These are phyloP conservation scores for Oenanthe melanoleuca DNA, from an alignment of 2,113 vertebrate species.

Conservation along the genomic window DNA sequence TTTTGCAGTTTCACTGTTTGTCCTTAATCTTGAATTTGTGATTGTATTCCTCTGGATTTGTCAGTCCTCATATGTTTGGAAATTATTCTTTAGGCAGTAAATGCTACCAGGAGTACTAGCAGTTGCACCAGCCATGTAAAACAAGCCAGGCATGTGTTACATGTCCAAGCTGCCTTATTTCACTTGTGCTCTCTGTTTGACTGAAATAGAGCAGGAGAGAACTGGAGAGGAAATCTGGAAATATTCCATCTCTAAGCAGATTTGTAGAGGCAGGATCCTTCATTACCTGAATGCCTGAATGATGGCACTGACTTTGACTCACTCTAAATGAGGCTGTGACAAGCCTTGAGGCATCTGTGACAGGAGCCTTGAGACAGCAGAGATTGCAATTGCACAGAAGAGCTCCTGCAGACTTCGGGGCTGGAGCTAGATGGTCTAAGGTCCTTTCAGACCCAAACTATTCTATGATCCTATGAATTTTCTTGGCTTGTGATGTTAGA, in stretches of 20 bases:
- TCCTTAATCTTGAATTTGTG: conserved; percentile 20
- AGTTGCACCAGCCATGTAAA: not conserved
- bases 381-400: not conserved
- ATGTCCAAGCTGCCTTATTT: not conserved
- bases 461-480: not conserved
- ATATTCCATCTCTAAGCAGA: not conserved
- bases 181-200: not conserved
- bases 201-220: not conserved
- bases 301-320: not conserved
- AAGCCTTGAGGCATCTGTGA: not conserved
- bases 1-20: conserved; percentile 13
- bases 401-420: not conserved
- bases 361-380: not conserved
- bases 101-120: not conserved
- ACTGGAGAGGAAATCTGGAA: not conserved
- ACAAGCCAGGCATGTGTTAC: not conserved
- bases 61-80: not conserved
- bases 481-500: not conserved
- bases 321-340: not conserved
- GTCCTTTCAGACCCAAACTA: not conserved
- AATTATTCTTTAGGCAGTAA: not conserved
- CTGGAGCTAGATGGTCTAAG: not conserved
- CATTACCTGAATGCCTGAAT: not conserved
- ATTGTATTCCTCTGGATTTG: not conserved
- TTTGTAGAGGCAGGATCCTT: not conserved